phyloP scores from a whole-genome alignment of 2,797 vertebrate species.

The Bovichtus variegatus region DNA sequence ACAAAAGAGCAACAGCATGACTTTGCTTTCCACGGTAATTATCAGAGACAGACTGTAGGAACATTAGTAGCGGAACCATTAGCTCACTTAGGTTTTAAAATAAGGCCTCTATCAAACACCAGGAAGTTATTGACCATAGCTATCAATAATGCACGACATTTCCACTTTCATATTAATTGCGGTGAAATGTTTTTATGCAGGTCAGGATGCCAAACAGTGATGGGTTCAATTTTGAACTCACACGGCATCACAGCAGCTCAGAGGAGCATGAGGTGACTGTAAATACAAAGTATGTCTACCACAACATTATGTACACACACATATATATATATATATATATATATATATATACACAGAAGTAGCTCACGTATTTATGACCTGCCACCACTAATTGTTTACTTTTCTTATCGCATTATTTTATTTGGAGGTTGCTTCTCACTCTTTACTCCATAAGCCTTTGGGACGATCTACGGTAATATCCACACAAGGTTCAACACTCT shows the following conservation, averaged over 20 bases:
- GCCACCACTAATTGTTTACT: too few relatives aligned
- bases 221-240: not conserved
- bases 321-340: too few relatives aligned
- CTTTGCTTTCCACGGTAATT: not conserved
- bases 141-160: slow-evolving; percentile 40
- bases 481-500: not conserved
- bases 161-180: slow-evolving; percentile 34
- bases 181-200: slow-evolving; percentile 26
- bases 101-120: slow-evolving; percentile 17
- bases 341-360: not conserved
- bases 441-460: not conserved
- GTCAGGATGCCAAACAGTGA: slow-evolving; percentile 4
- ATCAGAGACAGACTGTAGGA: slow-evolving; percentile 5
- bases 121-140: slow-evolving; percentile 37
- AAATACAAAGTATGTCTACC: not conserved
- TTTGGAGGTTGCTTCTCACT: not conserved
- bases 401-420: not conserved
- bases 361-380: not conserved
- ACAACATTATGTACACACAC: not conserved
- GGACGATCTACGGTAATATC: not conserved
- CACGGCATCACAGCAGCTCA: not conserved
- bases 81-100: slow-evolving; percentile 8
- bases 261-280: not conserved
- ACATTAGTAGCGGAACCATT: slow-evolving; percentile 9
- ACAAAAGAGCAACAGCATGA: not conserved